phyloP scores from a whole-genome alignment of 1,140 invertebrate genomes.

The Hypsibius dujardini region DNA sequence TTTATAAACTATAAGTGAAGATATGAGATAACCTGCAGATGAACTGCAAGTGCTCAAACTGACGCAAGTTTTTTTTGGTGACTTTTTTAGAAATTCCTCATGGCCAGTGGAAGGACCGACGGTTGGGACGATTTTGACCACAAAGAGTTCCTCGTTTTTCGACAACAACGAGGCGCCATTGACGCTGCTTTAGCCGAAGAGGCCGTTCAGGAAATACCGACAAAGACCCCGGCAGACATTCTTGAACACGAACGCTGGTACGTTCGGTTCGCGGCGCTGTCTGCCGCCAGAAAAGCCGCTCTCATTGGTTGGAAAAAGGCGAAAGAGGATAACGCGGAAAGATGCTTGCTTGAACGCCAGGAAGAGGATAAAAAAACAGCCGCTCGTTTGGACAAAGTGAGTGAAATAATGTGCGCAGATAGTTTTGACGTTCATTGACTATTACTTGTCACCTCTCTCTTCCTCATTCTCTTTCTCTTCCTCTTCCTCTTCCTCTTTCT shows the following conservation, averaged over 20 bases:
- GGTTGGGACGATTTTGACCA: neutral
- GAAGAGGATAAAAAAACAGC: too few relatives aligned
- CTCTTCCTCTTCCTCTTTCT: too few relatives aligned
- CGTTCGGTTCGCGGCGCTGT: neutral
- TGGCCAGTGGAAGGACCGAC: too few relatives aligned
- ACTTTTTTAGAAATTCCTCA: too few relatives aligned
- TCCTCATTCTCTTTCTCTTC: too few relatives aligned
- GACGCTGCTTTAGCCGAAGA: neutral
- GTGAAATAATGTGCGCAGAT: too few relatives aligned
- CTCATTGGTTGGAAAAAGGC: neutral
- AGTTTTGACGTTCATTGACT: neutral
- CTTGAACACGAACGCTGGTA: neutral
- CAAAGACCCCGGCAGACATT: neutral
- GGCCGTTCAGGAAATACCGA: neutral
- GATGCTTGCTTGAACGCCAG: neutral
- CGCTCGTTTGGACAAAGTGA: too few relatives aligned
- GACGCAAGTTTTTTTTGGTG: too few relatives aligned
- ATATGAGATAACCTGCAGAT: too few relatives aligned
- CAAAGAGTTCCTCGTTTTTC: neutral
- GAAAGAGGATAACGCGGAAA: neutral
- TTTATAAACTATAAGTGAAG: too few relatives aligned
- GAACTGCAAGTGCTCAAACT: too few relatives aligned
- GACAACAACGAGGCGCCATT: neutral
- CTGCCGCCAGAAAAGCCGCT: neutral
- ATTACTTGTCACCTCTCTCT: too few relatives aligned